phyloP scores from a whole-genome alignment of 2,113 vertebrate genomes.

The Emydocephalus ijimae region DNA sequence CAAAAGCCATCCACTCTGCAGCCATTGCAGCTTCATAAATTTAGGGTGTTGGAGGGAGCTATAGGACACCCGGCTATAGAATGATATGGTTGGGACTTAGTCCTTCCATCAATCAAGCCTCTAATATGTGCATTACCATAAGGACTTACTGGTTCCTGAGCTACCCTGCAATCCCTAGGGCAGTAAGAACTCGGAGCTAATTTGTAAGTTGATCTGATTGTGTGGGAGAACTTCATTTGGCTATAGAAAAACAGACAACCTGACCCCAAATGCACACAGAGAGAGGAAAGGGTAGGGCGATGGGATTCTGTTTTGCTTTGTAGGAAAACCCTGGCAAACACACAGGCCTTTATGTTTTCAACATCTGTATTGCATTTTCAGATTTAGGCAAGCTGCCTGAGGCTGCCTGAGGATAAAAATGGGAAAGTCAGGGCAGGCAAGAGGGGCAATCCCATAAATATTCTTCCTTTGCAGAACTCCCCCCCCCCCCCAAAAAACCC shows the following conservation, averaged over 20 bases:
- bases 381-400: neutral
- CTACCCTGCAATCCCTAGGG: neutral
- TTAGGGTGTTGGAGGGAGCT: neutral
- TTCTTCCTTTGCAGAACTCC: neutral
- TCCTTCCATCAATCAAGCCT: neutral
- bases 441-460: neutral
- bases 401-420: neutral
- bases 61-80: neutral
- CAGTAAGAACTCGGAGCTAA: neutral
- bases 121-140: neutral
- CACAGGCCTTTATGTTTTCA: neutral
- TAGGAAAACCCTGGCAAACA: neutral
- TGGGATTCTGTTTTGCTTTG: neutral
- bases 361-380: neutral
- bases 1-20: neutral
- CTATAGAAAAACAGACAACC: no score
- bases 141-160: neutral
- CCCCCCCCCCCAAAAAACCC: no score
- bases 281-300: neutral
- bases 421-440: neutral
- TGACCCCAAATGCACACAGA: neutral
- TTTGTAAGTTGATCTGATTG: neutral
- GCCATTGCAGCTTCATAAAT: neutral
- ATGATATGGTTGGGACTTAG: neutral
- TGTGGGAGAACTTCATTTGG: neutral